Base-by-base conservation (phyloP, 2,888 invertebrate genomes). In the Plusia festucae region DNA sequence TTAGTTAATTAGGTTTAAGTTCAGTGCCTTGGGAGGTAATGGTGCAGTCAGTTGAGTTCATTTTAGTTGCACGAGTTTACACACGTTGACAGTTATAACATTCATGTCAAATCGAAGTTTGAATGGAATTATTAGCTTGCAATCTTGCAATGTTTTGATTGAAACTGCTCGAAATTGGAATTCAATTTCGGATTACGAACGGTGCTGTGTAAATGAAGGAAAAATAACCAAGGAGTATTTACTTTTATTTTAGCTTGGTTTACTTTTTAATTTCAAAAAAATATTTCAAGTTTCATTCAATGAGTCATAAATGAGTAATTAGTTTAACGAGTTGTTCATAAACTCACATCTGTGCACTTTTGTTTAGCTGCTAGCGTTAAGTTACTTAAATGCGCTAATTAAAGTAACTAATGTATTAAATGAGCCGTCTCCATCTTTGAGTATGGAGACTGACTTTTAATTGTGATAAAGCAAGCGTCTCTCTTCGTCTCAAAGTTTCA, bases 361-460 rank as follows among this genome's bases (percentile, higher is more conserved):
- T 65, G 76, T 71, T 61, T 64, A 74, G 66, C 66, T 70, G 57
- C 71, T 53, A 75, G 60, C 64, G 52, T 44, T 34, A 56, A 65
- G 69, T 75, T 82, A 79, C 76, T 82, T 83, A 70, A 82, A 82
- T 72, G 79, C 67, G 67, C 64, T 82, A 86, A 84, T 86, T 79
- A 81, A 82, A 76, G 71, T 78, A 76, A 70, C 75, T 82, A 79
- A 85, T 78, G 75, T 82, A 81, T 78, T 80, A 82, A 85, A 85
- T 82, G 82, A 83, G 76, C 66, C 81, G 73, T 65, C 69, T 69
- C 68, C 67, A 70, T 76, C 73, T 79, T 68, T 59, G 65, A 65
- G 74, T 73, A 74, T 72, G 74, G 78, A 75, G 74, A 81, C 81
- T 77, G 86, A 88, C 85, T 89, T 90, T 86, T 86, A 90, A 89